Base-by-base conservation (phyloP, 2,888 invertebrate genomes). In the Acanthopleura granulata region DNA sequence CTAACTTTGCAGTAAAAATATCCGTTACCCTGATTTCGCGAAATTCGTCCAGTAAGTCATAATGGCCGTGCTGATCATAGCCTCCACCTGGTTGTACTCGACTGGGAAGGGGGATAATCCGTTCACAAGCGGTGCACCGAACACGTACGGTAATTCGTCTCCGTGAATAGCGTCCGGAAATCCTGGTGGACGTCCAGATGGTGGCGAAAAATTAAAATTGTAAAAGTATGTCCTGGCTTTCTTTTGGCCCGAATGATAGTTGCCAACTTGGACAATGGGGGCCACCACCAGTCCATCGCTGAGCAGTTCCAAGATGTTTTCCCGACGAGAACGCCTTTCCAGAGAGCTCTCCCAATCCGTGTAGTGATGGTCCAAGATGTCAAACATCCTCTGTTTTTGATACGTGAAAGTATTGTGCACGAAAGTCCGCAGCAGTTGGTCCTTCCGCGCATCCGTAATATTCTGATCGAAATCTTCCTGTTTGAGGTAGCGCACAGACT, bases 351-450 rank as follows among this genome's bases (percentile, higher is more conserved):
- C 89, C 97, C 98, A 98, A 89, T 98, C 97, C 6, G 97, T 97
- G 91, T 98, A 98, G 89, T 98, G 97, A 91, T 97, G 97, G 84
- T 96, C 95, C 82, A 98, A 95, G 62, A 97, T 96, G n/a, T 97
- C 96, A 82, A 96, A 93, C 85, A 98, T 97, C 92, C 97, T 97
- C 25, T 95, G 95, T 78, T 97, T 93, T 91, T 97, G 97, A 91
- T 95, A 97, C 80, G 95, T 95, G 92, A 96, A 99, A 50, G 97
- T 95, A 91, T 98, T 98, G 78, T 97, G 93, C 74, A 98, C 97
- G 75, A 86, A 89, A 61, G 96, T 95, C 83, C 96, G 93, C 78
- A 97, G 92, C 80, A 98, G 95, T 91, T 95, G 96, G 76, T 97
- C 95, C 82, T 97, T 93, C 78, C 97, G 93, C 88, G 96, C 96